A percentile compares a stretch with the other conserved stretches of the same genome.
These are phyloP conservation scores for Xylota segnis DNA, from an alignment of 2,888 invertebrate genomes.

Conservation along the genomic window DNA sequence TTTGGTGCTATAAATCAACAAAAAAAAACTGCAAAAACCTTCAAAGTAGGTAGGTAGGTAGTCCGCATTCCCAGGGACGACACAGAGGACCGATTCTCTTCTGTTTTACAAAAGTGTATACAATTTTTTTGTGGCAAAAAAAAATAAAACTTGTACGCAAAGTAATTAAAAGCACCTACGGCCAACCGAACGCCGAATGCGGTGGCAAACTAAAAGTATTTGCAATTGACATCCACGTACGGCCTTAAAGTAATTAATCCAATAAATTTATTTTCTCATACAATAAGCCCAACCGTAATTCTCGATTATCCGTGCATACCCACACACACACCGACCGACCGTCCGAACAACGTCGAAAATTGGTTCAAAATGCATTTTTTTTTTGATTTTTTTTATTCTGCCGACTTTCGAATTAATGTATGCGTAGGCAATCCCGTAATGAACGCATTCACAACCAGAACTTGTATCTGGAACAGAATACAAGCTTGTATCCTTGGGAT, in stretches of 20 bases:
- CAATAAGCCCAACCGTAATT: slow-evolving; percentile 67
- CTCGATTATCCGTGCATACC: slow-evolving; percentile 73
- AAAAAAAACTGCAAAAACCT: slow-evolving; percentile 35
- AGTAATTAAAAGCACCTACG: slow-evolving; percentile 73
- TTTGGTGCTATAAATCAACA: slow-evolving; percentile 56
- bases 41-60: slow-evolving; percentile 16
- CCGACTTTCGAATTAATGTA: slow-evolving; percentile 72
- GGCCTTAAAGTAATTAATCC: slow-evolving; percentile 75
- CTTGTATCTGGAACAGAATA: slow-evolving; percentile 63
- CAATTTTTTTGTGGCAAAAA: slow-evolving; percentile 12
- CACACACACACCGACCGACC: too few relatives aligned
- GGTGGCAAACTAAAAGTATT: slow-evolving; percentile 56
- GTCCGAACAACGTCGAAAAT: slow-evolving; percentile 38
- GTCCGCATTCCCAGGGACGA: slow-evolving; percentile 8
- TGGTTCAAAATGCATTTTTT: slow-evolving; percentile 49
- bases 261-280: slow-evolving; percentile 72
- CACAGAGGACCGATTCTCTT: slow-evolving; percentile 4
- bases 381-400: slow-evolving; percentile 27
- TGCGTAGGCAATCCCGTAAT: slow-evolving; percentile 74
- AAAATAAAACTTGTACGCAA: slow-evolving; percentile 15
- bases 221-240: slow-evolving; percentile 73
- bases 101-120: too few relatives aligned
- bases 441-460: slow-evolving; percentile 64
- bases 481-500: slow-evolving; percentile 63
- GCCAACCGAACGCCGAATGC: slow-evolving; percentile 17